These are phyloP conservation scores for Sicus ferrugineus DNA, from an alignment of 2,888 invertebrate genomes.

Conservation along the genomic window DNA sequence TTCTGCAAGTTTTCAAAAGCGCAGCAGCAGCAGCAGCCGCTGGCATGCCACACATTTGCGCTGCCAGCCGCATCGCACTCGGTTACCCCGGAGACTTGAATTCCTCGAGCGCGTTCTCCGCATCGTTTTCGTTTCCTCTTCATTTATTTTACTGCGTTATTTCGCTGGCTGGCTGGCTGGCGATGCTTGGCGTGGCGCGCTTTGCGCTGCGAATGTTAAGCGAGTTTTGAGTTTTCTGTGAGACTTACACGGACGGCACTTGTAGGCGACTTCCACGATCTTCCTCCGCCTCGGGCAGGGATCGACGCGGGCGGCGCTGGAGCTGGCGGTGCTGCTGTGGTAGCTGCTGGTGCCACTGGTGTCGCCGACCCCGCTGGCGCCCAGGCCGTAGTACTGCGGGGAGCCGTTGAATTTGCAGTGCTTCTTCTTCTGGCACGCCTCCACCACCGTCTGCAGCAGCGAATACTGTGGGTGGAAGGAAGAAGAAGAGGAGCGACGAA, in stretches of 20 bases:
- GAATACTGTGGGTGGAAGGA: conserved; percentile 72
- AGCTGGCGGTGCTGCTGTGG: conserved; percentile 59
- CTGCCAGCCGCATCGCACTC: conserved; percentile 27
- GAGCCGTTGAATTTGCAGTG: conserved; percentile 91
- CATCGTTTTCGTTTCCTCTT: not conserved
- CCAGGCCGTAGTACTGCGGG: conserved; percentile 84
- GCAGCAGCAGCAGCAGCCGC: too few relatives aligned
- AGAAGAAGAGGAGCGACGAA: conserved; percentile 35
- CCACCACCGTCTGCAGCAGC: conserved; percentile 92
- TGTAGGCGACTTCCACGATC: conserved; percentile 94
- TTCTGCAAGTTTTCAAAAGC: not conserved
- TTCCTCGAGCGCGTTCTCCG: not conserved
- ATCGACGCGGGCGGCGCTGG: conserved; percentile 65
- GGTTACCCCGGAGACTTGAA: not conserved
- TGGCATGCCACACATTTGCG: not conserved
- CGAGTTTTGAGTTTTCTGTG: not conserved
- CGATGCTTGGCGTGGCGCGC: not conserved
- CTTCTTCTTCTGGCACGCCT: conserved; percentile 92
- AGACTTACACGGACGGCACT: conserved; percentile 95
- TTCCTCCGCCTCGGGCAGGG: conserved; percentile 92
- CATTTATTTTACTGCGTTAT: not conserved
- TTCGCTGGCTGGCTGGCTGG: not conserved
- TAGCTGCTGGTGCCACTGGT: conserved; percentile 60
- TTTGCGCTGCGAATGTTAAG: not conserved
- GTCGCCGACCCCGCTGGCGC: conserved; percentile 61